These are phyloP conservation scores for Daubentonia madagascariensis DNA, from an alignment of 2,113 vertebrate species.

Conservation along the genomic window DNA sequence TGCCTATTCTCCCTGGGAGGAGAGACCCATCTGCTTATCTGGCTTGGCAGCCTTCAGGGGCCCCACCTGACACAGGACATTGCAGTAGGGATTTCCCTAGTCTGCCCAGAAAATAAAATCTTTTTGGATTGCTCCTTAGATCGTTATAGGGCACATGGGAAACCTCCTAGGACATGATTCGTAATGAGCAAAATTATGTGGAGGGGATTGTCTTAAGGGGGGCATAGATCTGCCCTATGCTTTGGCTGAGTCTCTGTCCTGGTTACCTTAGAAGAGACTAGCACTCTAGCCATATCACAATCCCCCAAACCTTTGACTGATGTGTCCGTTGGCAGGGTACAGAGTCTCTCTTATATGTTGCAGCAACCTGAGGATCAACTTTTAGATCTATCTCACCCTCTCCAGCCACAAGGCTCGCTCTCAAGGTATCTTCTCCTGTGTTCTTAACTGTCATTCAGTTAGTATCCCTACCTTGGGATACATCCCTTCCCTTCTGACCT, in stretches of 20 bases:
- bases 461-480: not conserved
- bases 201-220: not conserved
- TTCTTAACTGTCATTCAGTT: not conserved
- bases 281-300: not conserved
- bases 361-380: not conserved
- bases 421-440: not conserved
- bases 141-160: not conserved
- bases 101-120: not conserved
- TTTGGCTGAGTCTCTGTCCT: not conserved
- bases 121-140: not conserved
- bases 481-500: not conserved
- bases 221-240: not conserved
- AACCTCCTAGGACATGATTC: not conserved
- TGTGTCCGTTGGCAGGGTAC: not conserved
- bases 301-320: not conserved
- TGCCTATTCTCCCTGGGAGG: not conserved
- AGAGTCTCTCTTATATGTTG: not conserved
- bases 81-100: not conserved
- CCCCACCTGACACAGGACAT: not conserved
- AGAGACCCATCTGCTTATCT: not conserved
- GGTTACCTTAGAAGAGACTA: not conserved
- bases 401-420: not conserved
- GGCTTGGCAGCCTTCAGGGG: constrained; percentile 10
- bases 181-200: not conserved
- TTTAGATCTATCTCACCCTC: not conserved